Percentiles rank a stretch among this genome's conserved stretches.
These are phyloP conservation scores for Oreochromis aureus DNA, from an alignment of 2,113 vertebrate genomes.

Conservation along the genomic window DNA sequence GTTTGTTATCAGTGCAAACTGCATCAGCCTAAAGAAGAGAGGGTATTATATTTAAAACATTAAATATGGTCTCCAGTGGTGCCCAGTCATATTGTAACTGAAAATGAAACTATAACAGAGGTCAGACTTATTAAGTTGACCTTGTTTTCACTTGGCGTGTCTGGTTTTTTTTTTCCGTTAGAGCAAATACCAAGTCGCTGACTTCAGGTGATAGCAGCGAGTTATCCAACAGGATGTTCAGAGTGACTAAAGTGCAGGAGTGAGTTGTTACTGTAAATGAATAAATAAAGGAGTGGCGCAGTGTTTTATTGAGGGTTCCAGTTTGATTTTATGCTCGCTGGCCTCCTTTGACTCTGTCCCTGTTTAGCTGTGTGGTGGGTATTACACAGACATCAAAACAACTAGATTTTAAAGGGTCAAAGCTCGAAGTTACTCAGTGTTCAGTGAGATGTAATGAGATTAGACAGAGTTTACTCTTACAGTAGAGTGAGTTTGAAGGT, in stretches of 20 bases:
- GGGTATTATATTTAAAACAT: neutral
- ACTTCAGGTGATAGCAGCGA: neutral
- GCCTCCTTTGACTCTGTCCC: neutral
- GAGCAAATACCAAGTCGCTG: neutral
- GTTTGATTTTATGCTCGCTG: neutral
- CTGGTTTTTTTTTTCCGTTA: neutral
- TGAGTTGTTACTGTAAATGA: neutral
- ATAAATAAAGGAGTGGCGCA: constrained; percentile 21
- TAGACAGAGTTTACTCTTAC: neutral
- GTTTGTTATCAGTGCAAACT: neutral
- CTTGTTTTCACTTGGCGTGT: neutral
- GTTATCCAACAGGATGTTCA: neutral
- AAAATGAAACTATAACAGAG: neutral
- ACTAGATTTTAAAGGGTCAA: neutral
- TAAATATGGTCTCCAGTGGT: neutral
- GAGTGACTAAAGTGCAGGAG: neutral
- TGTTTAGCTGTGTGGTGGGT: neutral
- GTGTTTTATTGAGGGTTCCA: neutral
- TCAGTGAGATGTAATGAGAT: neutral
- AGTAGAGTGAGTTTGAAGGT: neutral
- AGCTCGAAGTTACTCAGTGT: neutral
- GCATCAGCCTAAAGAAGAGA: neutral
- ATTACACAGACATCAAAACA: neutral
- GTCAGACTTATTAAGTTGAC: neutral
- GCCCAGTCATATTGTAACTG: neutral